Percentiles rank a stretch among this genome's conserved stretches.
phyloP scores from a whole-genome alignment of 2,888 invertebrate species.

The Drosophila mulleri region DNA sequence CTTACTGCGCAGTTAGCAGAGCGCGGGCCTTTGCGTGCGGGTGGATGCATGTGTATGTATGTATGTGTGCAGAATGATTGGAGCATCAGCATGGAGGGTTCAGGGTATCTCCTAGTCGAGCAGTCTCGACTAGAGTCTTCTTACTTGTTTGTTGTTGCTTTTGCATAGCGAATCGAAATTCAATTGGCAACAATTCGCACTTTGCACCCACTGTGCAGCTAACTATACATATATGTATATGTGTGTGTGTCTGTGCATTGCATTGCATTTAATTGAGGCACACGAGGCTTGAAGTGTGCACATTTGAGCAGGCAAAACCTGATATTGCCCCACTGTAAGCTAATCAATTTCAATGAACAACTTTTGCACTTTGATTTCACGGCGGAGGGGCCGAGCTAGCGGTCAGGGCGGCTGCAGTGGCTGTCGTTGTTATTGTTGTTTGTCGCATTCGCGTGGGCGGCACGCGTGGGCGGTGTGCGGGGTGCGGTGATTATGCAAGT shows the following conservation, averaged over 20 bases:
- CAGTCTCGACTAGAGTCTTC: too few relatives aligned
- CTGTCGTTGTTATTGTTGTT: background rate
- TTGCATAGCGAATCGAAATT: slow-evolving; percentile 22
- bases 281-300: background rate
- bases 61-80: too few relatives aligned
- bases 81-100: too few relatives aligned
- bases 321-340: slow-evolving; percentile 19
- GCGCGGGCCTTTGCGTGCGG: too few relatives aligned
- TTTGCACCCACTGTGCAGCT: slow-evolving; percentile 43
- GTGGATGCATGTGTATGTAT: too few relatives aligned
- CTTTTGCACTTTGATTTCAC: slow-evolving; percentile 53
- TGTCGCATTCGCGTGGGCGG: background rate
- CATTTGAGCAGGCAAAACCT: background rate
- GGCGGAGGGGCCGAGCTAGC: background rate
- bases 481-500: slow-evolving; percentile 30
- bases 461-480: slow-evolving; percentile 3
- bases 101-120: too few relatives aligned
- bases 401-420: background rate
- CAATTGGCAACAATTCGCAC: slow-evolving; percentile 38
- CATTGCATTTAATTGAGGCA: slow-evolving; percentile 41
- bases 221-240: background rate
- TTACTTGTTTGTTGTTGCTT: background rate
- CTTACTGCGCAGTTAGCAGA: too few relatives aligned
- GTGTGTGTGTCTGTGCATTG: too few relatives aligned
- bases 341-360: slow-evolving; percentile 66